Percentiles rank a stretch among this genome's conserved stretches.
Evolutionary conservation across 1,140 invertebrate species (phyloP).

Genomic region (Penaeus indicus): DNA sequence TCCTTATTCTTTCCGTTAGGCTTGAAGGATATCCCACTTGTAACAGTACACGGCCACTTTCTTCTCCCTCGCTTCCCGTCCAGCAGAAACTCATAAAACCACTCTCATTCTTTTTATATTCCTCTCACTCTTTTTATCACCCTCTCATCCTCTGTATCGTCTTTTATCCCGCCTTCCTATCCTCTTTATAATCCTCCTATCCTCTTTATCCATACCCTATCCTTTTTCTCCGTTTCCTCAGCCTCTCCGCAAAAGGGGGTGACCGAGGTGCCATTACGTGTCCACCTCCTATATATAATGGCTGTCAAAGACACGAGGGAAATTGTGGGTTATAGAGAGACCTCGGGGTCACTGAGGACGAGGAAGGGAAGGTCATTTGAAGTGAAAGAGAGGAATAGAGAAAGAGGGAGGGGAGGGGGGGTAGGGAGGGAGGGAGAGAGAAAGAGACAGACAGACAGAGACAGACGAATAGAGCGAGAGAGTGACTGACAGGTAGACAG

Average conservation of each 20-base stretch:
- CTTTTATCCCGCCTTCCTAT: background rate
- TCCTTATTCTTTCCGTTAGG: background rate
- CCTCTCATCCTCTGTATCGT: background rate
- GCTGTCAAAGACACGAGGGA: too few species aligned
- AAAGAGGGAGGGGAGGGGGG: too few species aligned
- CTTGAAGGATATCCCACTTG: background rate
- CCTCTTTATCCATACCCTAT: background rate
- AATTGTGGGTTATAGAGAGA: too few species aligned
- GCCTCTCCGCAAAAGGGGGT: background rate
- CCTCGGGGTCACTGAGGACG: too few species aligned
- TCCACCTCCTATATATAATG: too few species aligned
- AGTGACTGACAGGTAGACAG: background rate
- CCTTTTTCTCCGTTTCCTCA: background rate
- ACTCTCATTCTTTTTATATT: background rate
- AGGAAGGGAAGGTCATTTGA: too few species aligned
- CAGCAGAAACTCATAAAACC: background rate
- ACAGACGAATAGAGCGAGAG: background rate
- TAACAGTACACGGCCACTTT: background rate
- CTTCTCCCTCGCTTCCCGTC: background rate
- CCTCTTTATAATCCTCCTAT: background rate
- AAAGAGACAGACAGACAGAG: background rate
- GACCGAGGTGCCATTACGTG: too few species aligned
- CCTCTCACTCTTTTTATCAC: background rate
- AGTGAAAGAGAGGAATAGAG: too few species aligned
- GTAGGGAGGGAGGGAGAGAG: background rate